A percentile compares a stretch with the other conserved stretches of the same genome.
Conservation (phyloP, 1,140 invertebrate species). For the Hestina assimilis region DNA sequence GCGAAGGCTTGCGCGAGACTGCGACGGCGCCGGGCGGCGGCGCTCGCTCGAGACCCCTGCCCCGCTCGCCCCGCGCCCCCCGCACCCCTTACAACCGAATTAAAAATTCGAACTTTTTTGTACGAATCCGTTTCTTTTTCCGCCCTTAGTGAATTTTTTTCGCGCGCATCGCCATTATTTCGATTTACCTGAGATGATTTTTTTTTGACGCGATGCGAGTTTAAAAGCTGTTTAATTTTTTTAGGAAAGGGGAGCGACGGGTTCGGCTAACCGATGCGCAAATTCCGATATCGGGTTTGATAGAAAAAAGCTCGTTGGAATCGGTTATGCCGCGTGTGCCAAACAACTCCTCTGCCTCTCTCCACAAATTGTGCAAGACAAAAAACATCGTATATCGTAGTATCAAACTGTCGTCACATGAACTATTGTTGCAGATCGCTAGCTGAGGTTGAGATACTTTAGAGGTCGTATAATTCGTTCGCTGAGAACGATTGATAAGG, state of each 20-base stretch:
- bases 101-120: conserved; percentile 71
- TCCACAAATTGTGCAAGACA: conserved; percentile 4
- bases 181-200: conserved; percentile 74
- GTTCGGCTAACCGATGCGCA: conserved; percentile 69
- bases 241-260: conserved; percentile 67
- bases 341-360: conserved; percentile 4
- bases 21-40: conserved; percentile 21
- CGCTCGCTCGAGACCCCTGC: conserved; percentile 13
- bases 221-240: conserved; percentile 77
- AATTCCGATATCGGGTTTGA: conserved; percentile 71
- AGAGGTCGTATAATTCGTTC: not conserved
- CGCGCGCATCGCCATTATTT: conserved; percentile 69
- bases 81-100: conserved; percentile 40
- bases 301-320: conserved; percentile 49
- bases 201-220: conserved; percentile 63
- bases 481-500: not conserved
- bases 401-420: not conserved
- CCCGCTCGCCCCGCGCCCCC: conserved; percentile 12
- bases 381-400: not conserved
- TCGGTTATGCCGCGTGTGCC: conserved; percentile 27
- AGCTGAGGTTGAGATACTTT: not conserved
- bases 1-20: conserved; percentile 34
- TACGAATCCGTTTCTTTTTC: conserved; percentile 75
- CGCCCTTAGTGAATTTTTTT: conserved; percentile 76
- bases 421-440: not conserved